Percentiles rank a stretch among this genome's conserved stretches.
Conservation (phyloP, 2,888 invertebrate species). For the Dolichomitus sp. region DNA sequence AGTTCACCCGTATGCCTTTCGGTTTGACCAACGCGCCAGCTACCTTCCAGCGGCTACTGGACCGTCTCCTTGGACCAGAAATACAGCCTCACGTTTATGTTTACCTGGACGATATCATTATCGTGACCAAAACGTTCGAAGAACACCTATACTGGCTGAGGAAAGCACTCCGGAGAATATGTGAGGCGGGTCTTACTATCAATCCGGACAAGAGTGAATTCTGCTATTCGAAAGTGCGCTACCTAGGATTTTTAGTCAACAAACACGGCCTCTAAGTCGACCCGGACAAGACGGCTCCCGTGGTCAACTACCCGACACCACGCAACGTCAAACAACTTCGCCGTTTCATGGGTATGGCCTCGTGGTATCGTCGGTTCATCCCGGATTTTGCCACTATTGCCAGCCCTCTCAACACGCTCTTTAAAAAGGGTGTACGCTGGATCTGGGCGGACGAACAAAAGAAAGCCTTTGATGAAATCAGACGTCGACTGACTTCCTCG, state of each 20-base stretch:
- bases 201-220: constrained; percentile 26
- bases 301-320: constrained; percentile 8
- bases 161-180: constrained; percentile 69
- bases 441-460: constrained; percentile 43
- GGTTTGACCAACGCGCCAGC: constrained; percentile 72
- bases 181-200: constrained; percentile 68
- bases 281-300: constrained; percentile 10
- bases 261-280: constrained; percentile 5
- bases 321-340: constrained; percentile 35
- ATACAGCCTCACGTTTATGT: constrained; percentile 58
- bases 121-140: constrained; percentile 56
- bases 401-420: not conserved
- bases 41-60: constrained; percentile 76
- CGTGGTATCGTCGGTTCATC: constrained; percentile 30
- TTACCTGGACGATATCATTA: constrained; percentile 66
- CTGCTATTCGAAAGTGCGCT: not conserved
- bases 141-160: constrained; percentile 52
- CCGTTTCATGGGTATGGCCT: constrained; percentile 26
- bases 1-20: constrained; percentile 75
- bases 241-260: constrained; percentile 36
- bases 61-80: constrained; percentile 70
- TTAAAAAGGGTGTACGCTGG: constrained; percentile 5
- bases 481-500: constrained; percentile 32
- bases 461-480: constrained; percentile 41
- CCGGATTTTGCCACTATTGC: not conserved